Evolutionary conservation across 2,113 vertebrate species (phyloP).

Genomic region (Actenoides lindsayi): DNA sequence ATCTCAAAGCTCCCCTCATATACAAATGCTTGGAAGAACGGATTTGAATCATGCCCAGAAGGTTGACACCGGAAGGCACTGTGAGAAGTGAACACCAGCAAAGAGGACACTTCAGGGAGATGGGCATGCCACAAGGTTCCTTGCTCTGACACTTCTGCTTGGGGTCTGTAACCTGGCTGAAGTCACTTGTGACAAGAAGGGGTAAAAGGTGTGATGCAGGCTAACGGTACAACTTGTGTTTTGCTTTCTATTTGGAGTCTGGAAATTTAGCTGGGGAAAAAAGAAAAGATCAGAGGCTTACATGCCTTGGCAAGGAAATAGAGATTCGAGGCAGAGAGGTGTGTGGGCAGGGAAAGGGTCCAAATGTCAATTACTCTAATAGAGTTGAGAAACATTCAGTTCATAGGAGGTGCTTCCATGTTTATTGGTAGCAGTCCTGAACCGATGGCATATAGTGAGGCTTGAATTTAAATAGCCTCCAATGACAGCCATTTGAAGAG

Average conservation of each 20-base stretch:
- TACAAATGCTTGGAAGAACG: neutral
- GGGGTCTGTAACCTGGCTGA: neutral
- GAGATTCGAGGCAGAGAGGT: neutral
- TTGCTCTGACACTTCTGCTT: neutral
- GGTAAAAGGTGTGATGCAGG: neutral
- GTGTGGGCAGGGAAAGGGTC: neutral
- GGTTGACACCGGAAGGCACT: neutral
- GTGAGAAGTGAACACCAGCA: neutral
- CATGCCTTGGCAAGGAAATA: neutral
- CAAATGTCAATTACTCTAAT: neutral
- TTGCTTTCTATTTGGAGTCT: neutral
- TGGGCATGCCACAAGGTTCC: neutral
- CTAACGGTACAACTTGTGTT: neutral
- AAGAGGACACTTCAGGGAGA: neutral
- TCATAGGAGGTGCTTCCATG: neutral
- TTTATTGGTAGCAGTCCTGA: neutral
- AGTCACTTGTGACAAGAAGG: neutral
- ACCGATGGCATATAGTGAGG: neutral
- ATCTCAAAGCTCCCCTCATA: neutral
- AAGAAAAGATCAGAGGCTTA: neutral
- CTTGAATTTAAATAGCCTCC: neutral
- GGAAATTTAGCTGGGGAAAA: neutral
- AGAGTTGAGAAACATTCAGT: neutral
- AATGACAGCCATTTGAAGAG: neutral
- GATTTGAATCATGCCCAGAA: neutral